Evolutionary conservation across 2,888 invertebrate genomes (phyloP).

Genomic region (Tipula helvola): DNA sequence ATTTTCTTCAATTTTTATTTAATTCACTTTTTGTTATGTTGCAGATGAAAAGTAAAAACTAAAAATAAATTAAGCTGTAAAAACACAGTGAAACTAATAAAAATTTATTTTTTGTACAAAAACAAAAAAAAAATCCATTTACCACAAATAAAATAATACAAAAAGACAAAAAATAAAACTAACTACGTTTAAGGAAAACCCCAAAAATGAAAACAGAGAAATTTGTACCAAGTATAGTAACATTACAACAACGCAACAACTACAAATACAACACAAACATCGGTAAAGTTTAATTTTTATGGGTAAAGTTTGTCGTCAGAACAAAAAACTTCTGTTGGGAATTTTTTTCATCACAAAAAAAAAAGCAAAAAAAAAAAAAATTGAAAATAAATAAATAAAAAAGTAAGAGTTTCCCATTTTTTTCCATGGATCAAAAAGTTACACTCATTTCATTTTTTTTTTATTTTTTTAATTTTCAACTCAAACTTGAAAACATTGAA

Average conservation of each 20-base stretch:
- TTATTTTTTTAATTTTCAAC: neutral
- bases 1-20: neutral
- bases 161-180: neutral
- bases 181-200: neutral
- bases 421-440: neutral
- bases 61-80: neutral
- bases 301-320: conserved; percentile 7
- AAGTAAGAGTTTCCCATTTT: neutral
- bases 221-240: neutral
- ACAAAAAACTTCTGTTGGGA: neutral
- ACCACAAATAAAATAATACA: neutral
- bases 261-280: neutral
- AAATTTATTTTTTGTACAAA: neutral
- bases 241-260: neutral
- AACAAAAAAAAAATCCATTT: neutral
- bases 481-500: neutral
- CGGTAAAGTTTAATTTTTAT: conserved; percentile 7
- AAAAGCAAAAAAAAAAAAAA: neutral
- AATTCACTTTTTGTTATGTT: neutral
- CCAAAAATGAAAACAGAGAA: neutral
- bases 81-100: neutral
- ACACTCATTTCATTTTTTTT: neutral
- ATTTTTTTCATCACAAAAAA: neutral
- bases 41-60: neutral
- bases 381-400: neutral